Percentiles rank a stretch among this genome's conserved stretches.
These are phyloP conservation scores for Pasiphila rectangulata DNA, from an alignment of 2,888 invertebrate genomes.

Conservation along the genomic window DNA sequence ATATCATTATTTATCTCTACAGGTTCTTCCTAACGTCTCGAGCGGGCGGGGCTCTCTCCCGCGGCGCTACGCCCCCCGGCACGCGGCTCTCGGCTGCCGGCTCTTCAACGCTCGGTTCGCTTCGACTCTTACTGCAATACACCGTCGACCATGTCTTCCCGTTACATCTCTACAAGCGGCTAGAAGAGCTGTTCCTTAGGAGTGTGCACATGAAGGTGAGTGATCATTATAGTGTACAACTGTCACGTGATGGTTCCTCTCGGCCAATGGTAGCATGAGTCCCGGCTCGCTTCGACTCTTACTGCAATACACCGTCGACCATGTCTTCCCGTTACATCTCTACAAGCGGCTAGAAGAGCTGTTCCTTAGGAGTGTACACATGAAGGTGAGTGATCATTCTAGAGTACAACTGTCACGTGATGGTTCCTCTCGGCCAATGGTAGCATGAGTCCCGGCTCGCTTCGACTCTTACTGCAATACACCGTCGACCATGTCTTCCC, in stretches of 20 bases:
- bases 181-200: conserved; percentile 88
- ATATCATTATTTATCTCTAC: conserved; percentile 3
- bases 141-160: conserved; percentile 95
- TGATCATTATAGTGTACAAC: not conserved
- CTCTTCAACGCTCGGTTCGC: conserved; percentile 85
- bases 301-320: conserved; percentile 93
- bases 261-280: too few species aligned
- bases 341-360: conserved; percentile 89
- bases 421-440: too few species aligned
- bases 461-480: conserved; percentile 88
- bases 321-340: conserved; percentile 91
- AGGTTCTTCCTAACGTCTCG: conserved; percentile 85
- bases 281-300: conserved; percentile 72
- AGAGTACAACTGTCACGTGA: not conserved
- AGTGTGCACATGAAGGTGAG: conserved; percentile 84
- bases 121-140: conserved; percentile 92
- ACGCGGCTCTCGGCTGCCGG: conserved; percentile 83
- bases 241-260: too few species aligned
- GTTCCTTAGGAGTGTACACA: conserved; percentile 86
- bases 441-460: not conserved
- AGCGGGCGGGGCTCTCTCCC: conserved; percentile 82
- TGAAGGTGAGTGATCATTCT: conserved; percentile 81
- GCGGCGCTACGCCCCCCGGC: conserved; percentile 88
- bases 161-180: conserved; percentile 87
- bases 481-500: conserved; percentile 95